phyloP scores from a whole-genome alignment of 2,888 invertebrate genomes.

The Galeopsomyia nigrocyanea region DNA sequence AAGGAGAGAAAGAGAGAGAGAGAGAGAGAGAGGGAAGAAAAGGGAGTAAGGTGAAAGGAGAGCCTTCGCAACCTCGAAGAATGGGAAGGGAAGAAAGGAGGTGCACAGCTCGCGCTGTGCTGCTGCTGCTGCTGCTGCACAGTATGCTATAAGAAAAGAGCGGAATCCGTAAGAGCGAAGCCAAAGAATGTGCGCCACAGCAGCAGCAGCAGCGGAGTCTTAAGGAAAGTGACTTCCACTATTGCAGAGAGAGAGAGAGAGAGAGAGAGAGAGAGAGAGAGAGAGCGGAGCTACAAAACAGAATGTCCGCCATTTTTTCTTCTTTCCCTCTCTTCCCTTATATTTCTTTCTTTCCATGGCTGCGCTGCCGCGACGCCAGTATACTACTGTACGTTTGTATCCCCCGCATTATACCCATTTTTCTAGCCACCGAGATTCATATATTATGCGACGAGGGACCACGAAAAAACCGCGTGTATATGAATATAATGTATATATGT shows the following conservation, averaged over 20 bases:
- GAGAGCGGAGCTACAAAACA: background rate
- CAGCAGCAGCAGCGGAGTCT: constrained; percentile 3
- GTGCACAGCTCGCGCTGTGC: constrained; percentile 3
- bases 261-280: too few relatives aligned
- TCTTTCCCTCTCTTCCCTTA: constrained; percentile 23
- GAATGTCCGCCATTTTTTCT: constrained; percentile 45
- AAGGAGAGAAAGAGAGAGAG: constrained; percentile 19
- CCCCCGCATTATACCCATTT: constrained; percentile 31
- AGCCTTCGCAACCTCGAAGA: too few relatives aligned
- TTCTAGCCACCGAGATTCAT: constrained; percentile 8
- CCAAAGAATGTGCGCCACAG: constrained; percentile 32
- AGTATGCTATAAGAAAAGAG: too few relatives aligned
- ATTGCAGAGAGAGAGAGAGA: too few relatives aligned
- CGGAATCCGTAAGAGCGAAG: constrained; percentile 42
- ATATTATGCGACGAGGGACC: background rate
- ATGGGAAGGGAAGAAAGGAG: constrained; percentile 3
- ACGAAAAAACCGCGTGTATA: too few relatives aligned
- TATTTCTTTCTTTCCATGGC: constrained; percentile 26
- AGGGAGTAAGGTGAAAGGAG: background rate
- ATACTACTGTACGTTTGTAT: constrained; percentile 16
- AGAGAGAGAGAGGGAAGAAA: constrained; percentile 7
- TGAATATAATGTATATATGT: too few relatives aligned
- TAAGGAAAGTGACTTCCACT: constrained; percentile 47
- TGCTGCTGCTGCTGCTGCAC: too few relatives aligned
- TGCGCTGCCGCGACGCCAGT: background rate